A percentile compares a stretch with the other conserved stretches of the same genome.
These are phyloP conservation scores for Orthosia gothica DNA, from an alignment of 2,888 invertebrate species.

Conservation along the genomic window DNA sequence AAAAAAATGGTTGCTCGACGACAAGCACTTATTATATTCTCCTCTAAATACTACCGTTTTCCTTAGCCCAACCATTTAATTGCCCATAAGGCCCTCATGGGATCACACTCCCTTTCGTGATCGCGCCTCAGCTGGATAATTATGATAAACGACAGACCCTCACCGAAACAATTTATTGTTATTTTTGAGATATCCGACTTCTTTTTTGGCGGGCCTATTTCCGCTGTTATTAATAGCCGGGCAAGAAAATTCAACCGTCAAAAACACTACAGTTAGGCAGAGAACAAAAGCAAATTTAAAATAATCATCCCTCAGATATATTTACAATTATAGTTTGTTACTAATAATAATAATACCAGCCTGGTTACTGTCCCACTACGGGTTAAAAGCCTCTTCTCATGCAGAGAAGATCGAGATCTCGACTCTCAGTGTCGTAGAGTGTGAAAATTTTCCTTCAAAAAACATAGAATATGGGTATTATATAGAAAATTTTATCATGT, in stretches of 20 bases:
- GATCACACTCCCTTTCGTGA: conserved; percentile 9
- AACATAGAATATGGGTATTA: neutral
- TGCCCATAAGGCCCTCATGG: conserved; percentile 15
- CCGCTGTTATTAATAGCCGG: neutral
- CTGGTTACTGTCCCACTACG: too few relatives aligned
- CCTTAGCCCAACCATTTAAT: conserved; percentile 21
- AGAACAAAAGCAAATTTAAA: neutral
- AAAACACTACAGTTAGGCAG: neutral
- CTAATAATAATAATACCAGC: too few relatives aligned
- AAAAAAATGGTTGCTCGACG: neutral
- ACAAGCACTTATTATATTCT: neutral
- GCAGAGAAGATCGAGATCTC: too few relatives aligned
- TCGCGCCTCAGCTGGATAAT: conserved; percentile 34
- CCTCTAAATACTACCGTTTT: conserved; percentile 6
- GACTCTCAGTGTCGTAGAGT: too few relatives aligned
- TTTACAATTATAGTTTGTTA: too few relatives aligned
- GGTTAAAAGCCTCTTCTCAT: too few relatives aligned
- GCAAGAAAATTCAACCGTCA: neutral
- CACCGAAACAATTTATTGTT: conserved; percentile 37
- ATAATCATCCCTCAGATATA: neutral
- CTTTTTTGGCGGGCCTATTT: conserved; percentile 3
- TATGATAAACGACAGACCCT: conserved; percentile 41
- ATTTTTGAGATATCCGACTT: conserved; percentile 33
- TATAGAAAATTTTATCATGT: neutral
- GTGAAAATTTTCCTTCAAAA: too few relatives aligned